phyloP scores from a whole-genome alignment of 2,888 invertebrate species.

The Metallyticus violacea region DNA sequence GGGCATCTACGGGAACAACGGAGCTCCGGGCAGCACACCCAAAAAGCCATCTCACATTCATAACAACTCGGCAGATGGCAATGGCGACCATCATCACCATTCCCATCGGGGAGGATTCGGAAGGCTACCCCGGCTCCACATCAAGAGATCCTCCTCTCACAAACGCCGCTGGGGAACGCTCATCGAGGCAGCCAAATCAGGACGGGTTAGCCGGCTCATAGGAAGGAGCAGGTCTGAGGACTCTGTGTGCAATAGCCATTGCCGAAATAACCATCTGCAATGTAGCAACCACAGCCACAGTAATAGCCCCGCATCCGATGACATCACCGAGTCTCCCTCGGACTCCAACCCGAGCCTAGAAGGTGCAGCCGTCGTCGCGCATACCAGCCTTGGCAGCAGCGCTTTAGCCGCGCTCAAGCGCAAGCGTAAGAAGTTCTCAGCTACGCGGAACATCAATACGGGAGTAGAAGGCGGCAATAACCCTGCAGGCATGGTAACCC shows the following conservation, averaged over 20 bases:
- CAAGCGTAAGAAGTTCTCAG: conserved; percentile 80
- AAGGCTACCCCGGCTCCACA: conserved; percentile 43
- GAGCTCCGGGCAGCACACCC: conserved; percentile 47
- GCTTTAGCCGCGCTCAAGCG: conserved; percentile 73
- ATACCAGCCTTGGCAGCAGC: conserved; percentile 32
- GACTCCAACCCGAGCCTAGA: conserved; percentile 67
- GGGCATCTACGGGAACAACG: conserved; percentile 55
- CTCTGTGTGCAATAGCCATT: conserved; percentile 66
- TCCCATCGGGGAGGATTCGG: conserved; percentile 36
- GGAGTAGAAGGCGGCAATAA: conserved; percentile 9
- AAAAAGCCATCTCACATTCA: conserved; percentile 49
- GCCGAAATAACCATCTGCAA: conserved; percentile 48
- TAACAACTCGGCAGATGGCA: background rate
- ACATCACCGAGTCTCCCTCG: conserved; percentile 66
- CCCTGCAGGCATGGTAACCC: background rate
- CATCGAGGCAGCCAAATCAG: conserved; percentile 82
- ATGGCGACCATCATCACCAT: conserved; percentile 23
- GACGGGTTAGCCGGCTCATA: conserved; percentile 74
- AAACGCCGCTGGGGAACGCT: conserved; percentile 58
- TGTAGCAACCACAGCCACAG: conserved; percentile 44
- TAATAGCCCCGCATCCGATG: conserved; percentile 62
- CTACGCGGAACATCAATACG: conserved; percentile 61
- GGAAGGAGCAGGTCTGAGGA: conserved; percentile 78
- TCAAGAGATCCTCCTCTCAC: conserved; percentile 52
- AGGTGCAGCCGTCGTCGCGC: conserved; percentile 27